Evolutionary conservation across 2,888 invertebrate species (phyloP), one percentile per base, ranked within the genome.

Genomic region (Campoplex capitator): DNA sequence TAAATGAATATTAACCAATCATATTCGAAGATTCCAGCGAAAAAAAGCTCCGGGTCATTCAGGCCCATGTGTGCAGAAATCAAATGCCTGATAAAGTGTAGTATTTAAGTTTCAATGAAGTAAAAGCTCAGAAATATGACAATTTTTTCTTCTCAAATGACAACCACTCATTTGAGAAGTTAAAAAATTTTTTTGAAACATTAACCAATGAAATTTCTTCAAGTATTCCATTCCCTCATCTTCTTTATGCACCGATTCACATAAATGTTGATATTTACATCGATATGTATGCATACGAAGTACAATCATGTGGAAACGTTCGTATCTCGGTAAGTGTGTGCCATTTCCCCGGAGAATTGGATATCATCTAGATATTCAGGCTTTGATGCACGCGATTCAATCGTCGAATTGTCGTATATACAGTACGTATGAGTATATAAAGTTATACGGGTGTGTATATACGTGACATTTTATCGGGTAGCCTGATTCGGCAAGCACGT

Each of bases 401-500:
- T n/a, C 68, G 48, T 58, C 42, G 28, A 32, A 54, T 32, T 32
- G 48, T 45, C 23, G 45, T 70, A 78, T 56, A 78, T 54, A 38
- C 16, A 54, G 68, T 9, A 48, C 54, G 23, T 58, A 71, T n/a
- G n/a, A 51, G 32, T 58, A 76, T 6, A 23, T 58, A 58, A 65
- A 79, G 56, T 65, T 71, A 71, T 75, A 74, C 54, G 58, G 67
- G 58, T 87, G 58, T 87, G 23, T 23, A 23, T 23, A 88, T 86
- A 86, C 81, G 88, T 89, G 88, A 90, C 87, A 88, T 91, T 91
- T 91, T 91, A 91, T 91, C 89, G 84, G 83, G 71, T 45, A 58
- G 62, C 58, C 79, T 76, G 79, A 86, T 89, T 90, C 87, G 65
- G 86, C 86, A 84, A 83, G 85, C 84, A 85, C 88, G 89, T 90